phyloP scores from a whole-genome alignment of 2,888 invertebrate genomes.

The Escarpia spicata region DNA sequence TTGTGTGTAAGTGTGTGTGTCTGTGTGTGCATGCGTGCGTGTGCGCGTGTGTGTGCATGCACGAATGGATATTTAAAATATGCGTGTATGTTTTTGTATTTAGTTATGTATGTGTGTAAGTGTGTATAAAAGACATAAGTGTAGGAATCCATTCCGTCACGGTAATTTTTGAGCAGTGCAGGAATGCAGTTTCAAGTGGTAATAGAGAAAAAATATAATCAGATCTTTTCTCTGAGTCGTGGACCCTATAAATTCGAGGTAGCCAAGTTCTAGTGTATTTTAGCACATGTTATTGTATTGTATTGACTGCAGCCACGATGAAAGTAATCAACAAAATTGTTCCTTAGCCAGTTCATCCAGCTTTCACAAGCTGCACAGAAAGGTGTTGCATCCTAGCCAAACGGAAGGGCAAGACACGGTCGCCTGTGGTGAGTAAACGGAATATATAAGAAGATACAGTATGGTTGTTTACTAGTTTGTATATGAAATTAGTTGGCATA shows the following conservation, averaged over 20 bases:
- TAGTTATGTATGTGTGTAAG: neutral
- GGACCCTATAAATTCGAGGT: too few species aligned
- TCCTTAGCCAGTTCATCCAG: neutral
- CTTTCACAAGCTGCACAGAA: neutral
- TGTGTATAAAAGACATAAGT: neutral
- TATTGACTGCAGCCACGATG: neutral
- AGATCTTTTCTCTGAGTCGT: too few species aligned
- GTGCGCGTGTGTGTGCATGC: neutral
- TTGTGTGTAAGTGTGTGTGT: neutral
- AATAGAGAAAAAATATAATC: too few species aligned
- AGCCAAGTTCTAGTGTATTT: too few species aligned
- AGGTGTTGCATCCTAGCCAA: neutral
- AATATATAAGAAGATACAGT: neutral
- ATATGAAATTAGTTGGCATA: neutral
- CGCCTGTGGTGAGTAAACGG: neutral
- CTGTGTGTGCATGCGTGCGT: neutral
- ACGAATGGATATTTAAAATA: neutral
- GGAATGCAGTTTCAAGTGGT: too few species aligned
- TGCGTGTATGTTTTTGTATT: neutral
- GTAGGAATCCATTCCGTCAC: too few species aligned
- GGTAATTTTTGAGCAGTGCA: too few species aligned
- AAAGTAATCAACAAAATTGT: neutral
- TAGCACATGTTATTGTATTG: neutral
- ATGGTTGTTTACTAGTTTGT: neutral
- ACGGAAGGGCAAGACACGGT: neutral